Percentiles rank a stretch among this genome's conserved stretches.
Conservation (phyloP, 2,797 vertebrate genomes). For the Tarsius wallacei region DNA sequence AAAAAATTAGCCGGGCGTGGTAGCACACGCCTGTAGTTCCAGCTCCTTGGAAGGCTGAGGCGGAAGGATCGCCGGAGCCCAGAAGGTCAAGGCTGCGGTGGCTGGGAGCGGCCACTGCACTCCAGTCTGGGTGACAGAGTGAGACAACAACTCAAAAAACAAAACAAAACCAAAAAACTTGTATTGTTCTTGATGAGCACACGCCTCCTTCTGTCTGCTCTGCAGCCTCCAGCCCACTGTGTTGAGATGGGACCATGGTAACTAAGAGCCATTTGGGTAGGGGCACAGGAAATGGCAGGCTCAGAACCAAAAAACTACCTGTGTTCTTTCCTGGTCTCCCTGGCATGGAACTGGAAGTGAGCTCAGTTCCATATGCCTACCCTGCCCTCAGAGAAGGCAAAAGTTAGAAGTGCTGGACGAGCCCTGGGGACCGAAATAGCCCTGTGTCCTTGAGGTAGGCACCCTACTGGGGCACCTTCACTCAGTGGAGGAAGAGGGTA, state of each 20-base stretch:
- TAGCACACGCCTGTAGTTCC: no score
- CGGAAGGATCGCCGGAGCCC: no score
- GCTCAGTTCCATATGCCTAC: neutral
- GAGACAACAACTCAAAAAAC: no score
- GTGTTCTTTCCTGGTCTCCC: neutral
- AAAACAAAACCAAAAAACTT: no score
- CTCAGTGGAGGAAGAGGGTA: neutral
- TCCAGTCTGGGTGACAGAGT: no score
- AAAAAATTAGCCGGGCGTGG: no score
- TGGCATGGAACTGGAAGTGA: neutral
- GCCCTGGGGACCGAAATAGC: neutral
- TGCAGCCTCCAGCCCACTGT: neutral
- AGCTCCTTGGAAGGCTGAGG: no score
- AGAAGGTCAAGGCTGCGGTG: no score
- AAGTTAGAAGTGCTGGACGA: neutral
- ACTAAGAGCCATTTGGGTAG: neutral
- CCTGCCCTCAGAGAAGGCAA: neutral
- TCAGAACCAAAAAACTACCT: neutral
- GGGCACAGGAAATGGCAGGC: neutral
- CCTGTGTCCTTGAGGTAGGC: neutral
- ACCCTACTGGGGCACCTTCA: neutral
- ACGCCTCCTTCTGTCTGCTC: neutral
- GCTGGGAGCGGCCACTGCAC: no score
- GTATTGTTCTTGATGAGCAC: neutral
- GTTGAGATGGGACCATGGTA: no score